A percentile compares a stretch with the other conserved stretches of the same genome.
Conservation (phyloP, 2,888 invertebrate genomes). For the Creontiades dilutus region DNA sequence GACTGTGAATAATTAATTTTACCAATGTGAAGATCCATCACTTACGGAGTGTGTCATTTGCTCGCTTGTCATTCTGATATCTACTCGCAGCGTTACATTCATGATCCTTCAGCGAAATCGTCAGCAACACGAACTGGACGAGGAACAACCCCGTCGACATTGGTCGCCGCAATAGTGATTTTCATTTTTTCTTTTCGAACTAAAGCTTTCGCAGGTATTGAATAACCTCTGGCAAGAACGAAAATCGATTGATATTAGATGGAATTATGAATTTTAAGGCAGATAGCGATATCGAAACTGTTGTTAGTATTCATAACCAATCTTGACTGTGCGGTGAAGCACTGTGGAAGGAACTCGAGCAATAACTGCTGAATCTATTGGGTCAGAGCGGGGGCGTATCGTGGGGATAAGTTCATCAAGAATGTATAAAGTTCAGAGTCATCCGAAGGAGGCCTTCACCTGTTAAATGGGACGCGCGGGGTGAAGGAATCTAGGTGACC, state of each 20-base stretch:
- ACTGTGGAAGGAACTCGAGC: background rate
- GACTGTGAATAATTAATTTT: no score
- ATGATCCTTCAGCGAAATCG: background rate
- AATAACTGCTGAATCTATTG: background rate
- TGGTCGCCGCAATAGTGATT: background rate
- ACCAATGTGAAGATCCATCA: background rate
- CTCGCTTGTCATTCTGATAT: background rate
- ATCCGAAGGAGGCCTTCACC: conserved; percentile 12
- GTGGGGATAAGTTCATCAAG: conserved; percentile 27
- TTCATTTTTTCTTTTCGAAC: conserved; percentile 8
- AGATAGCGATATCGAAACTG: background rate
- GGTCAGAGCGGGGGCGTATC: background rate
- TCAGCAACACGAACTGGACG: background rate
- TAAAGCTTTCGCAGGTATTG: background rate
- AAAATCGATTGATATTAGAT: background rate
- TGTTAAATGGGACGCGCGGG: background rate
- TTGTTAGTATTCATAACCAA: conserved; percentile 25
- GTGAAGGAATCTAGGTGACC: conserved; percentile 9
- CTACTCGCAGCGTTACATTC: background rate
- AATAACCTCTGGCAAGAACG: background rate
- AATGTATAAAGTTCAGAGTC: conserved; percentile 56
- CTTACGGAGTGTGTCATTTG: conserved; percentile 22
- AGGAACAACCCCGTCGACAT: conserved; percentile 38
- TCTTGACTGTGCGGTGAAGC: background rate
- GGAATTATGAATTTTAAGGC: conserved; percentile 15